Evolutionary conservation across 2,888 invertebrate genomes (phyloP), one percentile per base, ranked within the genome.

Genomic region (Tromatobia lineatoria): DNA sequence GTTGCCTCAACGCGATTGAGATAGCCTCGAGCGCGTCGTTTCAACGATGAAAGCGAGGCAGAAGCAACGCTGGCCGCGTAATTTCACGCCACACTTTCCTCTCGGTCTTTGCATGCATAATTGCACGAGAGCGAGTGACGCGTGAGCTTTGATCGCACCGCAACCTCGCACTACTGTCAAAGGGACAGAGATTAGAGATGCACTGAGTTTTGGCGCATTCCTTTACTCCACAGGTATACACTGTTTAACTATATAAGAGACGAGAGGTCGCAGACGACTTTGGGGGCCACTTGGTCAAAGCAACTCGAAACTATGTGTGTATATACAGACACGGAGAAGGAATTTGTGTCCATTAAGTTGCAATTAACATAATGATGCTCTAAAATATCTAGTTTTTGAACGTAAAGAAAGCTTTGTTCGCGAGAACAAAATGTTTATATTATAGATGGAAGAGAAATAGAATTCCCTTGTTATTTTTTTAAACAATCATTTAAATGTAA

Each of bases 221-320:
- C 59, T 34, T 34, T 34, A 34, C 20, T 59, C 57, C n/a, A n/a
- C n/a, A n/a, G 18, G 15, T 13, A 34, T 54, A 54, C 23, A 1
- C 52, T 18, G 54, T 15, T 34, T 54, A 54, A 54, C 20, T 23
- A 7, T 13, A 54, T 13, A 23, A 23, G 54, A 54, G 23, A 34
- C 18, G 70, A 54, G 29, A 29, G 57, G 25, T 57, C 11, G 57
- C 54, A 42, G 10, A 15, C n/a, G 34, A 69, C 34, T 50, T 70
- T 69, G 20, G 29, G 1, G 69, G 50, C 89, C 88, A 90, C 89
- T 90, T 90, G 91, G 90, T 89, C 89, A 90, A 89, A 90, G 90
- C 34, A 70, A 67, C 34, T 67, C 77, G n/a, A 89, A 89, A 90
- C 88, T 89, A 88, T 88, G 88, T 89, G 87, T 86, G 86, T 85